Evolutionary conservation across 2,888 invertebrate species (phyloP), one percentile per base, ranked within the genome.

Genomic region (Apoda limacodes): DNA sequence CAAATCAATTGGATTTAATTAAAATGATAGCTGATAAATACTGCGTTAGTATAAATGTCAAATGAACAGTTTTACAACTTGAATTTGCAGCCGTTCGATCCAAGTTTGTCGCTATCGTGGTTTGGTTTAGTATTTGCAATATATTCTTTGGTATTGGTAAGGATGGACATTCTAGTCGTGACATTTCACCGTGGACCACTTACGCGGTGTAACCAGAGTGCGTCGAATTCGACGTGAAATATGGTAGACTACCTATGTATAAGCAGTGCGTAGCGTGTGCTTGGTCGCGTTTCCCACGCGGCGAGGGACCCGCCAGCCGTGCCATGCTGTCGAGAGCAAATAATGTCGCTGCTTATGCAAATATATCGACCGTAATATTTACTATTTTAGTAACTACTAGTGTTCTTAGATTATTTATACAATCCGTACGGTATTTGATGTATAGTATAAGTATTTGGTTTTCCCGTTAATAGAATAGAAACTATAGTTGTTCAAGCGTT

Each of bases 131-230:
- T 55, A 34, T 47, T 43, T 42, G 36, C 47, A 39, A 41, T 45
- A 46, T 42, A 48, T 45, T 50, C 45, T 45, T 51, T 50, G n/a
- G 50, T 48, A 47, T 48, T 46, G 38, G 57, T 62, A 71, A 68
- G 66, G 72, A 74, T 71, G 55, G 57, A 69, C 65, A 64, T 64
- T 69, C 66, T 65, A 67, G 55, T 75, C 66, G 66, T 63, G 65
- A 60, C 64, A 62, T 55, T 17, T 64, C 63, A 59, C 57, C 47
- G 51, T 46, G 54, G 55, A 62, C 60, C 58, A 52, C 53, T 57
- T 58, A 52, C 52, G 45, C 45, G 47, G 34, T 34, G 54, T 17
- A 17, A 5, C 17, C 55, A 58, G 56, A 59, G 57, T 65, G 61
- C 57, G 55, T 65, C 57, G 54, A 64, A 66, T 64, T 56, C 60